These are phyloP conservation scores for Disparrhopalites patrizii DNA, from an alignment of 2,888 invertebrate genomes.

Conservation along the genomic window DNA sequence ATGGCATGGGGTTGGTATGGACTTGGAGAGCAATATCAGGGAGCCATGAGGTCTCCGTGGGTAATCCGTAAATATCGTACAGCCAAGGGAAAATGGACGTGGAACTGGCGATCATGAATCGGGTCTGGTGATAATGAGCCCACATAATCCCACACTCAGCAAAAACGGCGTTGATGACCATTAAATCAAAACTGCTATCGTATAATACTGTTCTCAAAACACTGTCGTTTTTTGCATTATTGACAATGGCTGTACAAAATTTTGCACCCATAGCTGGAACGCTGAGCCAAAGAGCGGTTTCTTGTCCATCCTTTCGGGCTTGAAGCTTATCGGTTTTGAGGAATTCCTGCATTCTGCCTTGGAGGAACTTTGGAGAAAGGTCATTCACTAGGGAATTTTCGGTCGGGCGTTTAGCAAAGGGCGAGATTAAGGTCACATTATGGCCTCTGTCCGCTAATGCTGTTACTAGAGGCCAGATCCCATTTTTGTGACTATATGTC, in stretches of 20 bases:
- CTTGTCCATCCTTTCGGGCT: conserved; percentile 24
- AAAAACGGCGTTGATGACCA: conserved; percentile 34
- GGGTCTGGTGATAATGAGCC: conserved; percentile 30
- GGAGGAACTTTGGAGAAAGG: conserved; percentile 2
- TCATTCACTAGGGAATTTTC: conserved; percentile 12
- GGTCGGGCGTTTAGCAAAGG: conserved; percentile 15
- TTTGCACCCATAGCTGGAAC: conserved; percentile 8
- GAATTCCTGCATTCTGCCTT: conserved; percentile 11
- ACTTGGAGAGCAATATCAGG: conserved; percentile 28
- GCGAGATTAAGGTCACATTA: conserved; percentile 35
- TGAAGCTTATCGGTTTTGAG: conserved; percentile 35
- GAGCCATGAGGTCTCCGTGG: conserved; percentile 29
- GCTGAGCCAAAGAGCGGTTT: conserved; percentile 23
- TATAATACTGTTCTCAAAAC: conserved; percentile 13
- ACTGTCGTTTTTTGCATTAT: conserved; percentile 18
- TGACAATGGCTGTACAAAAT: conserved; percentile 3
- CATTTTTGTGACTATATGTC: conserved; percentile 35
- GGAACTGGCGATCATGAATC: conserved; percentile 29
- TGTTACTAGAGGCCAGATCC: conserved; percentile 33
- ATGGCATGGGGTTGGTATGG: conserved; percentile 21
- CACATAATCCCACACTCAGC: conserved; percentile 37
- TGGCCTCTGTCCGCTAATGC: conserved; percentile 34
- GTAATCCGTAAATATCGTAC: conserved; percentile 32
- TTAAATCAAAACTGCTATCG: conserved; percentile 32
- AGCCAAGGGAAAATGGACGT: conserved; percentile 33